Evolutionary conservation across 2,797 vertebrate species (phyloP), one percentile per base, ranked within the genome.

Genomic region (Melanotaenia parkinsoni): DNA sequence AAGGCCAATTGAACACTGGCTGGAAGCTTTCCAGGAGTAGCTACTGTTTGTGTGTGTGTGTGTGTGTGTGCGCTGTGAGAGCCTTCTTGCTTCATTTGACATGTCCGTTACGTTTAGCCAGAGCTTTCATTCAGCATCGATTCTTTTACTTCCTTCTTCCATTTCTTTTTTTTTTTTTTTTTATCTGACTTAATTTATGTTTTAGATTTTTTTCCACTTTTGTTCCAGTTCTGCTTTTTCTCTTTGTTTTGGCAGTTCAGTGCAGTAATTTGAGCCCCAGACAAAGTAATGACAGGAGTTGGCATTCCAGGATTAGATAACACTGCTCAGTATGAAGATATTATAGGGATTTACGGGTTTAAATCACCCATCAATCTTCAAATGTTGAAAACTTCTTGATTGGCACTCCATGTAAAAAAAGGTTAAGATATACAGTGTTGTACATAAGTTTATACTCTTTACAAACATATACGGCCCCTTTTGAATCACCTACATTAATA

Each of bases 31-130:
- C 83, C 79, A 79, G 43, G 20, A n/a, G 58, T 4, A 1, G 74
- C 83, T 80, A 79, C 79, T 22, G 58, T 68, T 63, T 57, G 60
- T 58, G 43, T 72, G 43, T 58, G 69, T 45, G 58, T 43, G 45
- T 67, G 32, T 1, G 5, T 63, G 58, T 50, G n/a, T 18, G 38
- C 51, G 74, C 57, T 35, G 18, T 5, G 60, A 62, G 70, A 30
- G 43, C 60, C 58, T 80, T 38, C 72, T 24, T 32, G 79, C 79
- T 85, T 77, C 78, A 86, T 86, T 89, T 82, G 77, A 87, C 80
- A 35, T 16, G 81, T 82, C 77, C 64, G 76, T 78, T 59, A 70
- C 35, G 3, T 87, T 85, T 79, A 76, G 72, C 76, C 54, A 45
- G 14, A 79, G 67, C 68, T 68, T 77, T 84, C 81, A 81, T 68